Conservation (phyloP, 2,888 invertebrate species). For the Ophion costatus region DNA sequence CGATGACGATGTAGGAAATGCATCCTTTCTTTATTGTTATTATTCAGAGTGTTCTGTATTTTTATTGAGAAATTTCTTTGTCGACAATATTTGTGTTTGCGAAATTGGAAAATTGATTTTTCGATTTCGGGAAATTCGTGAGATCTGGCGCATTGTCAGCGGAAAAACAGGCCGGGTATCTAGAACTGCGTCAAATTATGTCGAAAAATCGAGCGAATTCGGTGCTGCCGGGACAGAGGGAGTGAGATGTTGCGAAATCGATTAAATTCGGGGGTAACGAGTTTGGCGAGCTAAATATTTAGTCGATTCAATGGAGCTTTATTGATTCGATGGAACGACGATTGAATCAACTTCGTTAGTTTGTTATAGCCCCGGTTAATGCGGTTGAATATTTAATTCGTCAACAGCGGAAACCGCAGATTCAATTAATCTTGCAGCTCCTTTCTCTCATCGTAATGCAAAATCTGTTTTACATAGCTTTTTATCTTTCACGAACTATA, state of each 20-base stretch:
- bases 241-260: neutral
- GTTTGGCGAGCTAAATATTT: conserved; percentile 6
- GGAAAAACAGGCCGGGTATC: too few species aligned
- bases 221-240: neutral
- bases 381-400: conserved; percentile 1
- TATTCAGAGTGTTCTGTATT: too few species aligned
- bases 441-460: neutral
- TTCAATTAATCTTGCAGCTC: neutral
- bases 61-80: too few species aligned
- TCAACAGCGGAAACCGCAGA: neutral
- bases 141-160: too few species aligned
- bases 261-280: neutral
- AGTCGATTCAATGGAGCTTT: conserved; percentile 3
- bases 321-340: conserved; percentile 4
- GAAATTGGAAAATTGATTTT: too few species aligned
- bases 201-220: neutral
- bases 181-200: neutral
- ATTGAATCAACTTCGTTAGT: conserved; percentile 21
- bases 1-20: neutral
- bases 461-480: too few species aligned
- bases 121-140: too few species aligned
- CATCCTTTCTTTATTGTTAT: too few species aligned
- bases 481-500: too few species aligned
- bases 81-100: too few species aligned
- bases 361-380: neutral